These are phyloP conservation scores for Platygyra sinensis DNA, from an alignment of 64 coral and sea anemone genomes.

Conservation along the genomic window DNA sequence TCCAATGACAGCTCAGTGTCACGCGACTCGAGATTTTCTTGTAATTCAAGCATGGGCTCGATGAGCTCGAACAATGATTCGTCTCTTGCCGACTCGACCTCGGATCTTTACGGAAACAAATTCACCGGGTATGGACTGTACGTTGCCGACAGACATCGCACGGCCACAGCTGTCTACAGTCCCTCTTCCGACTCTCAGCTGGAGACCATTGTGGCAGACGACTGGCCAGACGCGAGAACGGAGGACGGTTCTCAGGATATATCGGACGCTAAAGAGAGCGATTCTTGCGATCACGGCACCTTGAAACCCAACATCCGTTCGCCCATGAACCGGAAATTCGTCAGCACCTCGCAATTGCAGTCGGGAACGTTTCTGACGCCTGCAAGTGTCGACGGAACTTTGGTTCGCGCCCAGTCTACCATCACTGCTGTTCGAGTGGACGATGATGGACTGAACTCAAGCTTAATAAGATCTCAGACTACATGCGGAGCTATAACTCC, in stretches of 20 bases:
- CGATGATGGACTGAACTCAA: constrained; percentile 61
- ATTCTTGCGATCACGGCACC: constrained; percentile 45
- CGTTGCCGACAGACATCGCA: constrained; percentile 59
- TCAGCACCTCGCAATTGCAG: constrained; percentile 68
- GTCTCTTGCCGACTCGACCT: constrained; percentile 85
- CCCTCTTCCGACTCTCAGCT: constrained; percentile 69
- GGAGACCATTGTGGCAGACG: constrained; percentile 44
- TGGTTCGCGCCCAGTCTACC: constrained; percentile 76
- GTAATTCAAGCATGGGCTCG: constrained; percentile 82
- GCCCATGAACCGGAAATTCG: constrained; percentile 59
- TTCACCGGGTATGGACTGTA: constrained; percentile 52
- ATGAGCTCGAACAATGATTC: constrained; percentile 86
- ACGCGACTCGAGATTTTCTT: constrained; percentile 69
- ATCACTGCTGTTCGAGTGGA: constrained; percentile 79
- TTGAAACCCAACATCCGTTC: constrained; percentile 53
- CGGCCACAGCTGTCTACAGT: constrained; percentile 58
- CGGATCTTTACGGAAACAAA: constrained; percentile 79
- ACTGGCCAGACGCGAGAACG: constrained; percentile 36
- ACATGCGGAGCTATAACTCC: constrained; percentile 47
- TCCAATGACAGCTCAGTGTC: constrained; percentile 95
- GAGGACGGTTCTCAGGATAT: constrained; percentile 36
- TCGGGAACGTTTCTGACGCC: constrained; percentile 56
- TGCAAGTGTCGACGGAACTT: not conserved
- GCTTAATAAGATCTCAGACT: constrained; percentile 26
- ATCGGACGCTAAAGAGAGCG: constrained; percentile 52